Base-by-base conservation (phyloP, 35 echinoderm and acorn worm genomes). In the Lytechinus variegatus region DNA sequence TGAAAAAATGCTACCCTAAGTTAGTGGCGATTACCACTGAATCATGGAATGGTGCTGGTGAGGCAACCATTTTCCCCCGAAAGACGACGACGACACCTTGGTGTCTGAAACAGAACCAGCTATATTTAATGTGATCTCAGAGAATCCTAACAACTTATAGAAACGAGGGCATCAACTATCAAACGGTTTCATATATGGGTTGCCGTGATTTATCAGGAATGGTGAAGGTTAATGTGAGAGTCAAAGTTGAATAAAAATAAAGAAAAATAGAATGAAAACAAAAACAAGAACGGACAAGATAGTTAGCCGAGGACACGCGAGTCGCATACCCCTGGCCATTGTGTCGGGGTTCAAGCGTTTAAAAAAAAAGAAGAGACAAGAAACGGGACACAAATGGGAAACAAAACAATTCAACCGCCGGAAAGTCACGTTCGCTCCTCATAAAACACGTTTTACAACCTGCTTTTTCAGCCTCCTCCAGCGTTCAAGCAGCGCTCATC, bases 401-500 rank as follows among this genome's bases (percentile, higher is more conserved):
- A 24, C 66, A 79, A 79, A 79, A 79, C 66, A 79, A 79, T 79
- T 79, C 66, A 27, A 79, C n/a, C 66, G 66, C 66, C 66, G 66
- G 66, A 79, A 24, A 79, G 66, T 79, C 66, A 79, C 66, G 66
- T 79, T 79, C 66, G 16, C 19, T 79, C 19, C 66, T 79, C 66
- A 24, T 79, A 79, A 79, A 79, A 79, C 66, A 79, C 5, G 16
- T 79, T 79, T 79, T 79, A 79, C 66, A 79, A 79, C 66, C 66
- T 79, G 66, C 66, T 79, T 79, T 79, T 79, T 79, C 66, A 79
- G 66, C 66, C 66, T 79, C 66, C 66, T 79, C 7, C 66, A 79
- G 66, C n/a, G 66, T n/a, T 79, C 66, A 79, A 79, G 66, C 66
- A 79, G 66, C 8, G 66, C 66, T 79, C 66, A 79, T 79, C 66